Evolutionary conservation across 2,797 vertebrate species (phyloP).

Genomic region (Aselliscus stoliczkanus): DNA sequence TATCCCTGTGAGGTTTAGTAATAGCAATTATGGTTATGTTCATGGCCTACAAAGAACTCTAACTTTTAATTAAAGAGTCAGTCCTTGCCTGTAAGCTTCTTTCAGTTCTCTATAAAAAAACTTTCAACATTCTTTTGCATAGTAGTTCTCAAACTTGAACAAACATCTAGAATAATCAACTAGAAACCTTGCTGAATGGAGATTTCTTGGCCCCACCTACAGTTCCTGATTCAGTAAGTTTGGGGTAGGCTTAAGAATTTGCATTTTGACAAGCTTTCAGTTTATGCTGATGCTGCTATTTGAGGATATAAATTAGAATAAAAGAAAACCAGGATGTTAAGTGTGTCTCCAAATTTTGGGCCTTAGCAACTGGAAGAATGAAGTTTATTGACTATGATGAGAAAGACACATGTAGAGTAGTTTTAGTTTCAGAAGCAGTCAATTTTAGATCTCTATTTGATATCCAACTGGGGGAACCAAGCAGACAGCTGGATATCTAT

Average conservation of each 20-base stretch:
- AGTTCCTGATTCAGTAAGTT: background rate
- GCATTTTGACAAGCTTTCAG: background rate
- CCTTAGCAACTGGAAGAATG: background rate
- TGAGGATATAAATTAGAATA: background rate
- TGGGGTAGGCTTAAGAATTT: background rate
- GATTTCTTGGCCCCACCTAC: background rate
- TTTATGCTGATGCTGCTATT: background rate
- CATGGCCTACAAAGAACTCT: background rate
- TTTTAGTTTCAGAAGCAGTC: background rate
- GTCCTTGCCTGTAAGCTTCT: background rate
- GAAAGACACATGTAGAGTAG: background rate
- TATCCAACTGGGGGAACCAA: background rate
- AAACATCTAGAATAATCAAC: background rate
- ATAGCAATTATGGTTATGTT: background rate
- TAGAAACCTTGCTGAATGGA: background rate
- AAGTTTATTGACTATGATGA: background rate
- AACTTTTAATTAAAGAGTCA: conserved; percentile 12
- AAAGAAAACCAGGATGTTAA: background rate
- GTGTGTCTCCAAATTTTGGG: background rate
- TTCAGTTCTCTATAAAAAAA: background rate
- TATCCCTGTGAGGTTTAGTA: background rate
- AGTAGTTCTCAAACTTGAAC: background rate
- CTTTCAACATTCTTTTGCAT: background rate
- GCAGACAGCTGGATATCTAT: background rate
- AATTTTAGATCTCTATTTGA: conserved; percentile 4